A percentile compares a stretch with the other conserved stretches of the same genome.
These are phyloP conservation scores for Heliconius eleuchia DNA, from an alignment of 1,140 invertebrate genomes.

Conservation along the genomic window DNA sequence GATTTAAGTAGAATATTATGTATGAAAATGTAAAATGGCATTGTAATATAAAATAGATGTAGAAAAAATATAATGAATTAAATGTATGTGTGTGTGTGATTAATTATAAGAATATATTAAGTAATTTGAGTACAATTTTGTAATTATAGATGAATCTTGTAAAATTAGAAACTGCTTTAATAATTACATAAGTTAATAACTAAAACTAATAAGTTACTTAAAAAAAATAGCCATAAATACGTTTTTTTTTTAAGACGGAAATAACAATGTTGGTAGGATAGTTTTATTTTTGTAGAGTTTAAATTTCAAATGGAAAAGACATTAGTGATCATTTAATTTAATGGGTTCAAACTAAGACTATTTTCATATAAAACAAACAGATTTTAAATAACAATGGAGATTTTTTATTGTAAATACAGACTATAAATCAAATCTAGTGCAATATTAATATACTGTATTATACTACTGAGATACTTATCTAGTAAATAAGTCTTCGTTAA, in stretches of 20 bases:
- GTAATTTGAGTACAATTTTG: not conserved
- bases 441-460: not conserved
- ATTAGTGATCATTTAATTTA: too few relatives aligned
- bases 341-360: too few relatives aligned
- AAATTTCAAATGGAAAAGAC: too few relatives aligned
- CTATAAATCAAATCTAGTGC: not conserved
- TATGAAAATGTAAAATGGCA: not conserved
- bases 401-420: not conserved
- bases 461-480: not conserved
- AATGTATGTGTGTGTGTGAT: not conserved
- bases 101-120: not conserved
- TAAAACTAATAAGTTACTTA: not conserved
- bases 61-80: too few relatives aligned
- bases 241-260: too few relatives aligned
- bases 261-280: too few relatives aligned
- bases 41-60: not conserved
- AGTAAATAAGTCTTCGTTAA: not conserved
- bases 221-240: not conserved
- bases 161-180: slow-evolving; percentile 8
- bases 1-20: not conserved
- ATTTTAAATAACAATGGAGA: too few relatives aligned
- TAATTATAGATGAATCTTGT: not conserved
- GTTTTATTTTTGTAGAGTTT: too few relatives aligned
- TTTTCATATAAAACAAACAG: not conserved
- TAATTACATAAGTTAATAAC: not conserved